Evolutionary conservation across 1,140 invertebrate species (phyloP), one percentile per base, ranked within the genome.

Genomic region (Aphaenogaster floridana): DNA sequence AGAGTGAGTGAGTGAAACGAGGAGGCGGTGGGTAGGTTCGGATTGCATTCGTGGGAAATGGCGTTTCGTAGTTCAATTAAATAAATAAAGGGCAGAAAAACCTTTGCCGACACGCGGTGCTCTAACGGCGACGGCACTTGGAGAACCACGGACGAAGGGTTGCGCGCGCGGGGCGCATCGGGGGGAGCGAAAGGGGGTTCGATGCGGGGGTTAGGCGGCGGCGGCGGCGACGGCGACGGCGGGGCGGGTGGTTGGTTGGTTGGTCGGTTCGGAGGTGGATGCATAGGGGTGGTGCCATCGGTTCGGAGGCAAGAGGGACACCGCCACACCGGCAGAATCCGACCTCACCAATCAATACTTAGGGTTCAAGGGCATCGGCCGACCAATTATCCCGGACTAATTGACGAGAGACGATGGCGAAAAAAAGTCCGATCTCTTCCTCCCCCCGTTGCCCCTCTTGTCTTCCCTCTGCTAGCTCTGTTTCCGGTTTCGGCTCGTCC

Each of bases 331-430:
- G 89, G 93, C 90, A 93, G 93, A 94, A 94, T 95, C 91, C 94
- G 93, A 94, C 93, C 93, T 94, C 91, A 91, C 94, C 94, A 95
- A 95, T 95, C 95, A 95, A 95, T 95, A 95, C 93, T 92, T 94
- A 94, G 92, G 95, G 94, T 95, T 95, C 94, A 95, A 95, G 95
- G 95, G 94, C 94, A 95, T 95, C 93, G 94, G 93, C 94, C 94
- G 94, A 95, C 93, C 95, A 95, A 95, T 95, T 95, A 95, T 94
- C 91, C 90, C 87, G 85, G 91, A 94, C 93, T 95, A 95, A 95
- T 95, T 95, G 90, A 88, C 92, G 92, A 85, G 92, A 92, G 90
- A 89, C 78, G 87, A 86, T 83, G 86, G 87, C 71, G 89, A 92
- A 93, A 93, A 86, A 90, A 85, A 80, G 85, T 48, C n/a, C 39